Conservation (phyloP, 2,113 vertebrate genomes). For the Ornithorhynchus anatinus region DNA sequence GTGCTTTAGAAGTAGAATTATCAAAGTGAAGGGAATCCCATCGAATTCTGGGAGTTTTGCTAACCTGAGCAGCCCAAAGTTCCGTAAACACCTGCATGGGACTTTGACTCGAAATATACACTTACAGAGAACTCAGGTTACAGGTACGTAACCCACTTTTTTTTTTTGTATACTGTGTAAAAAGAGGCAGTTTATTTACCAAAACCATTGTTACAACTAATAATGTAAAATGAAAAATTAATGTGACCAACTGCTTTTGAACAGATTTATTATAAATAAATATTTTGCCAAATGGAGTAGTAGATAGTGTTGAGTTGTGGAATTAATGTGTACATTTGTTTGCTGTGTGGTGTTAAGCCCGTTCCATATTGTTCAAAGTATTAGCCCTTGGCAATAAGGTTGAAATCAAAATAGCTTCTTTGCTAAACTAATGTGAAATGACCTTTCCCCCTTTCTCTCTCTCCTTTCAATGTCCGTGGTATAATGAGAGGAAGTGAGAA, state of each 20-base stretch:
- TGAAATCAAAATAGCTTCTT: constrained; percentile 11
- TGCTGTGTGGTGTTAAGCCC: constrained; percentile 2
- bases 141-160: neutral
- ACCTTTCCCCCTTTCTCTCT: neutral
- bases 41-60: too few relatives aligned
- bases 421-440: neutral
- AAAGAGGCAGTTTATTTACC: constrained; percentile 63
- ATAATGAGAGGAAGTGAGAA: neutral
- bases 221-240: constrained; percentile 50
- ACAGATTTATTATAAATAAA: constrained; percentile 74
- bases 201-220: constrained; percentile 57
- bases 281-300: constrained; percentile 88
- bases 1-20: too few relatives aligned
- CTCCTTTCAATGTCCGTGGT: neutral
- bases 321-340: constrained; percentile 40
- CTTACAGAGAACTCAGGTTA: constrained; percentile 4
- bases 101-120: neutral
- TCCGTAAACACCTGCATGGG: too few relatives aligned
- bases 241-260: constrained; percentile 81
- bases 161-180: constrained; percentile 63
- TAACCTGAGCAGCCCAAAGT: too few relatives aligned
- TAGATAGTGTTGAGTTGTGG: constrained; percentile 58
- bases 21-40: too few relatives aligned
- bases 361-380: neutral
- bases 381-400: constrained; percentile 18